Base-by-base conservation (phyloP, 2,797 vertebrate species). In the Sebastes taczanowskii region DNA sequence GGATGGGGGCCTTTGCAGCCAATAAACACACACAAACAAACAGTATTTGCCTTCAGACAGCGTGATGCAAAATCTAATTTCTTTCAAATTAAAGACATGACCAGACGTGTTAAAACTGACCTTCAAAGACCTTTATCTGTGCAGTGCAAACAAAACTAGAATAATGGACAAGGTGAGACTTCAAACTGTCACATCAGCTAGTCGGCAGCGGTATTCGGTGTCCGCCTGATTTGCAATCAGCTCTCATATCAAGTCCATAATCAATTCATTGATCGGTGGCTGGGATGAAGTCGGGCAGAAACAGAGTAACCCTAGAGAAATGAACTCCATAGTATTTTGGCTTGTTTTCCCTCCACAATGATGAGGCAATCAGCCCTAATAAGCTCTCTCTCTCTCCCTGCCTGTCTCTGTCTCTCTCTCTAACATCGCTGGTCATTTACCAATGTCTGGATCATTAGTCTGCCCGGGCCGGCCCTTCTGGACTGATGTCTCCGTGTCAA, bases 201-300 rank as follows among this genome's bases (percentile, higher is more conserved):
- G 72, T 80, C 83, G 76, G 82, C 86, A 77, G 84, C 74, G 38
- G 69, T 64, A 75, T 69, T 90, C 61, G 9, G 80, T 87, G 81
- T 92, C 84, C 30, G 67, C 78, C 77, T 81, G 27, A 88, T 71
- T 62, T 55, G 63, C 79, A 84, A 67, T 64, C 79, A 85, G 76
- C 81, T 78, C 83, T 87, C 84, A 89, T 92, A 92, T 92, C 90
- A 91, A 86, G 91, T 88, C 87, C 86, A 86, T 89, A 91, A 94
- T 95, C 94, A 91, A 94, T 95, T 83, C 88, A 94, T 94, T 94
- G 94, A 95, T 95, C 91, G 90, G 84, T 61, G 78, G 71, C 86
- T 86, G 80, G 72, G 82, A 88, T 86, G 83, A 82, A 88, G 91
- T 85, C 83, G 27, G 49, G 88, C 87, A 90, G 92, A 86, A 92